Conservation (phyloP, 2,888 invertebrate genomes). For the Meliscaeva auricollis region DNA sequence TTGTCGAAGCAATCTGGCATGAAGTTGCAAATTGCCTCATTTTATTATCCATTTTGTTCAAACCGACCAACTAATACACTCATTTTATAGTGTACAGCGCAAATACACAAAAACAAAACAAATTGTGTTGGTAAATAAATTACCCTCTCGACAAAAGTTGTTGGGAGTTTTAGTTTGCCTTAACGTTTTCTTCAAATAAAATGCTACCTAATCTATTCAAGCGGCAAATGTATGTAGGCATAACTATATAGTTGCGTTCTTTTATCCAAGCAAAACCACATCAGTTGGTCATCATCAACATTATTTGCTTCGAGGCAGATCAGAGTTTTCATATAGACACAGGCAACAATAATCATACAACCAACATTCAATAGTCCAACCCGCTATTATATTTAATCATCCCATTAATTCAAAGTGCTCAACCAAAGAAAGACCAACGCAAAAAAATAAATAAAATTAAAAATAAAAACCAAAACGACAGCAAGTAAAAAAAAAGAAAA, state of each 20-base stretch:
- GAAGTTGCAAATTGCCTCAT: constrained; percentile 70
- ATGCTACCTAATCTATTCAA: constrained; percentile 46
- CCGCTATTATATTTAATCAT: constrained; percentile 76
- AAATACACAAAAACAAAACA: not conserved
- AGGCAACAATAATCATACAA: constrained; percentile 54
- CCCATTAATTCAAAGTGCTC: constrained; percentile 76
- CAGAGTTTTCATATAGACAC: constrained; percentile 32
- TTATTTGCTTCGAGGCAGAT: constrained; percentile 26
- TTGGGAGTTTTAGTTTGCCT: not conserved
- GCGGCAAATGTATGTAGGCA: constrained; percentile 35
- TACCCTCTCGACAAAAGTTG: constrained; percentile 58
- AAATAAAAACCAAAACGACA: constrained; percentile 56
- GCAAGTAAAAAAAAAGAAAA: constrained; percentile 48
- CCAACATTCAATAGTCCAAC: constrained; percentile 75
- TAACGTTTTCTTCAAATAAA: constrained; percentile 56
- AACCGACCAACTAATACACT: constrained; percentile 71
- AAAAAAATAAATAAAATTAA: constrained; percentile 20
- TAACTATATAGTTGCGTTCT: constrained; percentile 34
- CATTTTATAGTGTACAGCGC: constrained; percentile 55
- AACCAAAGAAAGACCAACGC: constrained; percentile 58
- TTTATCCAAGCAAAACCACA: constrained; percentile 60
- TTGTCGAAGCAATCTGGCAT: constrained; percentile 47
- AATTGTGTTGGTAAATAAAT: not conserved
- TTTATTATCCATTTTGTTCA: constrained; percentile 69
- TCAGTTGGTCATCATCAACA: constrained; percentile 45